phyloP scores from a whole-genome alignment of 2,797 vertebrate species.

The Smutsia temminckii region DNA sequence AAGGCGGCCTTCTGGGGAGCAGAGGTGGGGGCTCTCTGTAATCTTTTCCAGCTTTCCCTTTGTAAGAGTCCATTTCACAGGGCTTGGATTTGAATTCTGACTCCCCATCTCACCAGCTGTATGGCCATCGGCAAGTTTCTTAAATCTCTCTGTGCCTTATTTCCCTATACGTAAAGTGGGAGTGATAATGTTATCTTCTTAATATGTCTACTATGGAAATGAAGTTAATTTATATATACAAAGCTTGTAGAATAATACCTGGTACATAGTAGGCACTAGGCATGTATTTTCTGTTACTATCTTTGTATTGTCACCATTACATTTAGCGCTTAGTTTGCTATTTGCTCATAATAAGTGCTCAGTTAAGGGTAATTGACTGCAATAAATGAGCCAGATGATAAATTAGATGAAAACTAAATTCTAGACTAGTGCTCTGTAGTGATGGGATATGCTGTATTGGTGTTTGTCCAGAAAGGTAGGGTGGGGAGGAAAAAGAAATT shows the following conservation, averaged over 20 bases:
- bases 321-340: neutral
- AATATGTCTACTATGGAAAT: neutral
- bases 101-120: neutral
- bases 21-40: neutral
- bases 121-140: neutral
- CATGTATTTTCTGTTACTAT: neutral
- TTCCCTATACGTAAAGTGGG: neutral
- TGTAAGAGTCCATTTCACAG: neutral
- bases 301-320: neutral
- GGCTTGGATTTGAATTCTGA: neutral
- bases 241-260: neutral
- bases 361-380: neutral
- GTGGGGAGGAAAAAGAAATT: neutral
- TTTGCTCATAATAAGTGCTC: neutral
- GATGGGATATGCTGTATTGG: rapidly evolving
- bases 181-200: neutral
- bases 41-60: neutral
- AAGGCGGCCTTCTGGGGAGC: too few relatives aligned
- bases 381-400: neutral
- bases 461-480: neutral
- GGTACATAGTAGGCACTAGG: neutral
- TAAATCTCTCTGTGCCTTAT: neutral
- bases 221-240: neutral
- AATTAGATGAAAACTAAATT: neutral
- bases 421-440: neutral